Evolutionary conservation across 2,113 vertebrate species (phyloP).

Genomic region (Barnardius zonarius): DNA sequence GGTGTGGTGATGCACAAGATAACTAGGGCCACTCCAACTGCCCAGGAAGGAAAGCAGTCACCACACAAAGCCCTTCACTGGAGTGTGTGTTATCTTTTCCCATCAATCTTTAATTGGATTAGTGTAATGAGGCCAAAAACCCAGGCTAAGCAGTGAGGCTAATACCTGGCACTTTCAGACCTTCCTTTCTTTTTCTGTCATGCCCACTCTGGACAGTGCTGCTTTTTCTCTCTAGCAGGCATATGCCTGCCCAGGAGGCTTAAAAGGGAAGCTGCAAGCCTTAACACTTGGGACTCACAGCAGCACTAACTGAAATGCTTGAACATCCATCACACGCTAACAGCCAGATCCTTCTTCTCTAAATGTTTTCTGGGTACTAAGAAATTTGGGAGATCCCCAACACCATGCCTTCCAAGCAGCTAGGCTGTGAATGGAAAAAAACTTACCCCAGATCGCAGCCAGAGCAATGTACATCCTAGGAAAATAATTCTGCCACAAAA

Average conservation of each 20-base stretch:
- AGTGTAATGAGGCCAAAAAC: conserved; percentile 57
- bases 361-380: background rate
- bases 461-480: background rate
- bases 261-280: background rate
- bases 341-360: background rate
- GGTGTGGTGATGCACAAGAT: conserved; percentile 21
- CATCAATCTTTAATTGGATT: conserved; percentile 52
- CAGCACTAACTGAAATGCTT: background rate
- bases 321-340: background rate
- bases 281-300: background rate
- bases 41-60: background rate
- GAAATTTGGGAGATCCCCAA: background rate
- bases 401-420: background rate
- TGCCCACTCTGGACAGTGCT: background rate
- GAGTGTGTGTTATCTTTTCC: background rate
- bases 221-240: background rate
- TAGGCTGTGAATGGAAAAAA: background rate
- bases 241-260: background rate
- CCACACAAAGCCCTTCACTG: background rate
- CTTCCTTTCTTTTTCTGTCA: background rate
- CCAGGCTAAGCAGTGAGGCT: background rate
- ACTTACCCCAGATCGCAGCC: background rate
- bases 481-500: conserved; percentile 17
- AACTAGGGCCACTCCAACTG: background rate
- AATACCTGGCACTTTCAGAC: conserved; percentile 36